These are phyloP conservation scores for Clivina fossor DNA, from an alignment of 2,888 invertebrate genomes.

Conservation along the genomic window DNA sequence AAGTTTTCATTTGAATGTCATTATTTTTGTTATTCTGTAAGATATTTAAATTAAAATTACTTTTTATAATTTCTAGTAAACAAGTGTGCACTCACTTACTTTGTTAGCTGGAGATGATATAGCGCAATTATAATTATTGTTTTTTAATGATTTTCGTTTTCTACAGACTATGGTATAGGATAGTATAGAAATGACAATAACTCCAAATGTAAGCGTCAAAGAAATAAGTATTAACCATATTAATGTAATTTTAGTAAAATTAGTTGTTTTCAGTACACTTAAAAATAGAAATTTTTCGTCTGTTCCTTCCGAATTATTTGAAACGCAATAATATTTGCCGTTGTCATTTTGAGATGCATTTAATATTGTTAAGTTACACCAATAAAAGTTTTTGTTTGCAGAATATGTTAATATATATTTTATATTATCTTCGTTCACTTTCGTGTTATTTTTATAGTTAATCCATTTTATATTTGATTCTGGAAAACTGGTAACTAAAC, in stretches of 20 bases:
- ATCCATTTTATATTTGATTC: slow-evolving; percentile 1
- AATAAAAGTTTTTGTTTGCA: neutral
- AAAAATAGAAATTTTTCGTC: neutral
- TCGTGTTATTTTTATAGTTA: neutral
- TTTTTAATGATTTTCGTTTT: too few relatives aligned
- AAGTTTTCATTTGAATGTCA: too few relatives aligned
- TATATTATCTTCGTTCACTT: neutral
- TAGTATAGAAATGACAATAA: too few relatives aligned
- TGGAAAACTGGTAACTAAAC: neutral
- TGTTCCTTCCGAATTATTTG: slow-evolving; percentile 8
- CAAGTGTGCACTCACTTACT: too few relatives aligned
- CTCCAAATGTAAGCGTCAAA: too few relatives aligned
- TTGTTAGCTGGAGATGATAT: too few relatives aligned
- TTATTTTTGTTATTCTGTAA: too few relatives aligned
- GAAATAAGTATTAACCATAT: too few relatives aligned
- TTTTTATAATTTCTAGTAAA: too few relatives aligned
- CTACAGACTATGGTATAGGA: too few relatives aligned
- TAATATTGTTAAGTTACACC: slow-evolving; percentile 10
- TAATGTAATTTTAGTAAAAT: neutral
- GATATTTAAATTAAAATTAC: too few relatives aligned
- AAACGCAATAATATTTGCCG: neutral
- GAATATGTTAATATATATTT: neutral
- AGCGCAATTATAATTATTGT: too few relatives aligned
- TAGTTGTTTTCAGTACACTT: neutral
- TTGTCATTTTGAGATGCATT: slow-evolving; percentile 1